Conservation (phyloP, 1,140 invertebrate genomes). For the Charaxes varanes region DNA sequence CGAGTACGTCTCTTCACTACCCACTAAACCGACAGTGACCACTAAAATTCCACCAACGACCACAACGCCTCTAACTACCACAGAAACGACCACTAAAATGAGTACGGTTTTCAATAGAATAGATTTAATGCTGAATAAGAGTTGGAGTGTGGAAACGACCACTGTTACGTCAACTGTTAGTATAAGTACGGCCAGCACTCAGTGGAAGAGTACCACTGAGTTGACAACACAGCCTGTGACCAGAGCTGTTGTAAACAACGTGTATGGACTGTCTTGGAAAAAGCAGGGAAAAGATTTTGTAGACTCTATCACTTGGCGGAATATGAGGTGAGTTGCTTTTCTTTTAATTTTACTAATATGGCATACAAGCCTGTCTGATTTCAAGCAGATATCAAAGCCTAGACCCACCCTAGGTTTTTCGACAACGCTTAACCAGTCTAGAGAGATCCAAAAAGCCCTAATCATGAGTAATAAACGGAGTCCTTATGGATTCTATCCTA, state of each 20-base stretch:
- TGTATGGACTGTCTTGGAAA: constrained; percentile 67
- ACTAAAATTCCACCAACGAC: constrained; percentile 34
- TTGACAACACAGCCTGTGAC: constrained; percentile 57
- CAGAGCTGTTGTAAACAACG: constrained; percentile 65
- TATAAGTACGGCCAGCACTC: constrained; percentile 53
- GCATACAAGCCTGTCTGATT: not conserved
- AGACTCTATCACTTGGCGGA: constrained; percentile 58
- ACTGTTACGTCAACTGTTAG: constrained; percentile 61
- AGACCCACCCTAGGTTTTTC: too few species aligned
- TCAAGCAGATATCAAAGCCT: not conserved
- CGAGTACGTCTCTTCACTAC: constrained; percentile 42
- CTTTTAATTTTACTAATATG: not conserved
- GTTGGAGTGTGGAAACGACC: constrained; percentile 66
- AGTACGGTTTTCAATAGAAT: constrained; percentile 65
- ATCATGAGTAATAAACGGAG: too few species aligned
- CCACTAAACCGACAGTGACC: constrained; percentile 40
- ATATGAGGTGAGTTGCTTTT: constrained; percentile 69
- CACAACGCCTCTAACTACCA: constrained; percentile 40
- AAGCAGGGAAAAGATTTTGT: constrained; percentile 64
- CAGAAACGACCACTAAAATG: constrained; percentile 57
- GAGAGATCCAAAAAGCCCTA: too few species aligned
- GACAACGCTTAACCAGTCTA: too few species aligned
- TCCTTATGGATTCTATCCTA: too few species aligned
- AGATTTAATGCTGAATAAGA: constrained; percentile 67
- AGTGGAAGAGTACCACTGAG: constrained; percentile 44